A percentile compares a stretch with the other conserved stretches of the same genome.
These are phyloP conservation scores for Artibeus jamaicensis DNA, from an alignment of 2,797 vertebrate genomes.

Conservation along the genomic window DNA sequence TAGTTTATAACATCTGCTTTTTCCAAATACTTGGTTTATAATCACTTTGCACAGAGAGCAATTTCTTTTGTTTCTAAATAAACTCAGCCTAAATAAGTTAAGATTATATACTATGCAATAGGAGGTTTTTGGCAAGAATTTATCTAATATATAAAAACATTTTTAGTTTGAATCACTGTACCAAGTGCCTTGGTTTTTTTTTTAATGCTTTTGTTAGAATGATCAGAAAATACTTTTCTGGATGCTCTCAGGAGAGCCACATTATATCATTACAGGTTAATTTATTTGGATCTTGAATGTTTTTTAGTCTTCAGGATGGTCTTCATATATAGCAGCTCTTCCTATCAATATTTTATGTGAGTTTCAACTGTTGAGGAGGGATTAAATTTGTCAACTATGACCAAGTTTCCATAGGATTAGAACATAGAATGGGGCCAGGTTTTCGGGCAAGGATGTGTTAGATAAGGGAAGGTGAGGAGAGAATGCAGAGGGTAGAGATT, in stretches of 20 bases:
- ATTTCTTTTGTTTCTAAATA: conserved; percentile 62
- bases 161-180: conserved; percentile 35
- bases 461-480: neutral
- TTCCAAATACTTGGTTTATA: conserved; percentile 50
- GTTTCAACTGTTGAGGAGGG: neutral
- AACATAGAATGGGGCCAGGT: neutral
- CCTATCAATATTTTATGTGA: neutral
- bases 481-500: neutral
- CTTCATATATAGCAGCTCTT: neutral
- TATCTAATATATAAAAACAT: neutral
- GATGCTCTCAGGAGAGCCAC: neutral
- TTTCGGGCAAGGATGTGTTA: neutral
- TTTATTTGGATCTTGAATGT: conserved; percentile 7
- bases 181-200: neutral
- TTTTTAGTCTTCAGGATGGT: neutral
- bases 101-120: conserved; percentile 40
- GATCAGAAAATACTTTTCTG: conserved; percentile 21
- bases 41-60: conserved; percentile 41
- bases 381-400: neutral
- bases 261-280: neutral
- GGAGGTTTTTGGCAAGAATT: neutral
- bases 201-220: conserved; percentile 40
- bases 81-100: conserved; percentile 65
- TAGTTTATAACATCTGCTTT: conserved; percentile 35
- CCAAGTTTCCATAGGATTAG: neutral